These are phyloP conservation scores for Carpatolechia fugitivella DNA, from an alignment of 2,888 invertebrate species.

Conservation along the genomic window DNA sequence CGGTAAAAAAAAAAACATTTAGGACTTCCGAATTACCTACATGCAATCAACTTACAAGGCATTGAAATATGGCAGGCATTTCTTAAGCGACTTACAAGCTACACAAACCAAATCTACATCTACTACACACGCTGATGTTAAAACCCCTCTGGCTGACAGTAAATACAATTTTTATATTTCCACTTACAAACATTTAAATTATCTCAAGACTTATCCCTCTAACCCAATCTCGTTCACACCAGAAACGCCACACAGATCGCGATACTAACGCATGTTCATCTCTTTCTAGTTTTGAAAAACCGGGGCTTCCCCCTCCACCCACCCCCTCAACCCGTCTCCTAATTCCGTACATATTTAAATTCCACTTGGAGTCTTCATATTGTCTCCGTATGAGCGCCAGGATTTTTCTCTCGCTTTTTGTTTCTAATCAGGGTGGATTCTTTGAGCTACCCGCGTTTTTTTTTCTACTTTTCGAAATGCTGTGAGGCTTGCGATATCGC, in stretches of 20 bases:
- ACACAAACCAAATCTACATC: too few relatives aligned
- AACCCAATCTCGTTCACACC: slow-evolving; percentile 35
- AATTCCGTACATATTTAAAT: slow-evolving; percentile 80
- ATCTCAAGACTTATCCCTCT: slow-evolving; percentile 49
- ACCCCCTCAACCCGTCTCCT: slow-evolving; percentile 52
- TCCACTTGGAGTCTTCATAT: slow-evolving; percentile 76
- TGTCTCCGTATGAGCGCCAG: slow-evolving; percentile 67
- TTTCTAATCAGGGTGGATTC: slow-evolving; percentile 25
- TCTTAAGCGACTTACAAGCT: too few relatives aligned
- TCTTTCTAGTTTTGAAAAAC: slow-evolving; percentile 79
- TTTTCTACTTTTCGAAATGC: neutral
- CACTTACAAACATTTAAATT: too few relatives aligned
- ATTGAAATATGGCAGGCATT: too few relatives aligned
- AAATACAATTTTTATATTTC: too few relatives aligned
- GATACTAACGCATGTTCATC: slow-evolving; percentile 78
- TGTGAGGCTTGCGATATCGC: neutral
- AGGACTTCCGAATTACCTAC: too few relatives aligned
- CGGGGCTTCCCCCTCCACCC: slow-evolving; percentile 34
- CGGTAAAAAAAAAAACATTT: too few relatives aligned
- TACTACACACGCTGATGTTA: too few relatives aligned
- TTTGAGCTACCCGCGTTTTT: neutral
- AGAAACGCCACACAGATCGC: slow-evolving; percentile 58
- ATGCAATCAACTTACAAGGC: too few relatives aligned
- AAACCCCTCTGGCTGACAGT: too few relatives aligned
- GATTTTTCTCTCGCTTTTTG: slow-evolving; percentile 29